Conservation (phyloP, 2,797 vertebrate genomes). For the Emydoidea blandingii region DNA sequence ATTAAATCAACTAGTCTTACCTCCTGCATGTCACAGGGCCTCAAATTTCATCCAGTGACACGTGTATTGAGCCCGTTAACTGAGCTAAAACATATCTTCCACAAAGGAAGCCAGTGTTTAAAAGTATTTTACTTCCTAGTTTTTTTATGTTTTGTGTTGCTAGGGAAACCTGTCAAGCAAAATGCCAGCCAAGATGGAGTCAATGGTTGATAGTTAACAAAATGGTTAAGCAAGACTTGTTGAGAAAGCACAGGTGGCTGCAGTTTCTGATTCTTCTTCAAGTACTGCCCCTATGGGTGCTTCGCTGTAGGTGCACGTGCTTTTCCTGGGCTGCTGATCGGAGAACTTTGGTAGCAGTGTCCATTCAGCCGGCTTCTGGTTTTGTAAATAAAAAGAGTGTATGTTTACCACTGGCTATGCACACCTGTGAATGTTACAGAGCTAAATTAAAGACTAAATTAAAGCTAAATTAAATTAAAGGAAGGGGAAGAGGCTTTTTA, state of each 20-base stretch:
- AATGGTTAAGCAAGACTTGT: not conserved
- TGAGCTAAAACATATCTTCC: not conserved
- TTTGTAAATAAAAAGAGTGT: not conserved
- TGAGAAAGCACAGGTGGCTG: not conserved
- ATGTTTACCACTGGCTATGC: not conserved
- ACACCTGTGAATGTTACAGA: accelerated
- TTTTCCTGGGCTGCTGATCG: too few relatives aligned
- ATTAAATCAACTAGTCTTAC: not conserved
- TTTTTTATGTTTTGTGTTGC: not conserved
- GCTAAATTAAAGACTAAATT: not conserved
- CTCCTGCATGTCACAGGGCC: not conserved
- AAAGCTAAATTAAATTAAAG: too few relatives aligned
- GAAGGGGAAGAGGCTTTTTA: not conserved
- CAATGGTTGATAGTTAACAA: not conserved
- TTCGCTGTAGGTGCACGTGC: too few relatives aligned
- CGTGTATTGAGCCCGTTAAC: not conserved
- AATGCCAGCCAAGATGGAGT: not conserved
- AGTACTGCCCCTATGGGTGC: too few relatives aligned
- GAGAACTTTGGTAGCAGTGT: too few relatives aligned
- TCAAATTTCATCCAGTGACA: not conserved
- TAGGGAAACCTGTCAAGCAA: not conserved
- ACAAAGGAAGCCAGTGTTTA: not conserved
- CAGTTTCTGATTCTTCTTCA: not conserved
- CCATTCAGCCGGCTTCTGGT: not conserved
- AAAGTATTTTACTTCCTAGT: not conserved